Conservation (phyloP, 2,797 vertebrate genomes). For the Synanceia verrucosa region DNA sequence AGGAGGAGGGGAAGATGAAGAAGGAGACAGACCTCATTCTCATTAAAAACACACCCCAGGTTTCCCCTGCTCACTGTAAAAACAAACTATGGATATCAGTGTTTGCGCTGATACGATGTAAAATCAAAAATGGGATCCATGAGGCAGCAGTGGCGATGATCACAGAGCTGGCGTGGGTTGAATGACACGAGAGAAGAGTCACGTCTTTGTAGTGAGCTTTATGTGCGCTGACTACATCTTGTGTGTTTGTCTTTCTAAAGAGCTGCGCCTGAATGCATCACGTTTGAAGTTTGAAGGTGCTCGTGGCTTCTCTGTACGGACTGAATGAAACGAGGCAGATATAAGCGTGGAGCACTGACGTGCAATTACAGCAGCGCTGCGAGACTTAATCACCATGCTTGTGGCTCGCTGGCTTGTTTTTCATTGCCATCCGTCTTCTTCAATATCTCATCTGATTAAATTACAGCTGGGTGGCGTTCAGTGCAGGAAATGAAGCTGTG, state of each 20-base stretch:
- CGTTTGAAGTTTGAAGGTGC: not conserved
- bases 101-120: constrained; percentile 12
- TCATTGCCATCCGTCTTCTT: constrained; percentile 29
- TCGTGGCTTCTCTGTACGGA: not conserved
- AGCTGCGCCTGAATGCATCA: not conserved
- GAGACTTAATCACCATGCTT: constrained; percentile 47
- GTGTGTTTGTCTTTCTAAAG: too few relatives aligned
- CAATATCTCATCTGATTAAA: constrained; percentile 64
- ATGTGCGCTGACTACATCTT: not conserved
- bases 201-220: not conserved
- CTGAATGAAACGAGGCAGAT: constrained; percentile 14
- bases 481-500: constrained; percentile 51
- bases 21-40: not conserved
- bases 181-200: constrained; percentile 3
- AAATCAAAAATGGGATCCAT: constrained; percentile 15
- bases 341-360: constrained; percentile 11
- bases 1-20: not conserved
- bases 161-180: constrained; percentile 1
- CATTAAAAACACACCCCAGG: constrained; percentile 26
- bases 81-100: constrained; percentile 11
- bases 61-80: not conserved
- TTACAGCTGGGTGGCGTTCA: constrained; percentile 57
- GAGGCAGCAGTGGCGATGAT: constrained; percentile 14
- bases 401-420: constrained; percentile 52
- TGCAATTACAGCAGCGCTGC: constrained; percentile 23